Base-by-base conservation (phyloP, 53 echinoderm and acorn worm species). In the Luidia sarsii region DNA sequence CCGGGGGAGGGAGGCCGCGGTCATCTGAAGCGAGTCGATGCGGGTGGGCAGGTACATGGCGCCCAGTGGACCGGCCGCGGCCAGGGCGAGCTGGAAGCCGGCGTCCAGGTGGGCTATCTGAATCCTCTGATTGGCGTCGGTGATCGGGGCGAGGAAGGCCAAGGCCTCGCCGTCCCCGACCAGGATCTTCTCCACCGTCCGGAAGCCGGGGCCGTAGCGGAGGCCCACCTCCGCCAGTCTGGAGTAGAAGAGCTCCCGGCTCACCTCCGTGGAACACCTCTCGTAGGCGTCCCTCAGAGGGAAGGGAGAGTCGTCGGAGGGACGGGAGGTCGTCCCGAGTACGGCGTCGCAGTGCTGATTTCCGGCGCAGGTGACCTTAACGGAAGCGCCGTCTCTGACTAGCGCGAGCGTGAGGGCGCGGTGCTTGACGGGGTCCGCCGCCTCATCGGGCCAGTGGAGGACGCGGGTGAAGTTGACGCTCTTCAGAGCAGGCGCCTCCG, bases 101-200 rank as follows among this genome's bases (percentile, higher is more conserved):
- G 92, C 92, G 64, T 87, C 89, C 10, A 92, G 65, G 50, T 86
- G 90, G 7, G 92, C 82, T 15, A 90, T 90, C 43, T 87, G 82
- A 37, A 92, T 90, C 14, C 89, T 83, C 68, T 95, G 92, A 61
- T 92, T 95, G 71, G 89, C 83, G 53, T 89, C 92, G 33, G 67
- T 64, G 32, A 85, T 69, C 20, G 83, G 70, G 13, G 29, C 48
- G 22, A 92, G 60, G 54, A 73, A 37, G 10, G 82, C 87, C 10
- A 92, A 35, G 27, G 81, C 59, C 36, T 95, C 95, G 15, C 92
- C 92, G 60, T 90, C 88, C 0, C 95, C 95, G 33, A 92, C 35
- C 29, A 84, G 39, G 28, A 87, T 85, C 19, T 90, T 87, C 64
- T 87, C 57, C 8, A 92, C 84, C 6, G 82, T 82, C 67, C 90